Evolutionary conservation across 2,888 invertebrate species (phyloP).

Genomic region (Melanchra persicariae): DNA sequence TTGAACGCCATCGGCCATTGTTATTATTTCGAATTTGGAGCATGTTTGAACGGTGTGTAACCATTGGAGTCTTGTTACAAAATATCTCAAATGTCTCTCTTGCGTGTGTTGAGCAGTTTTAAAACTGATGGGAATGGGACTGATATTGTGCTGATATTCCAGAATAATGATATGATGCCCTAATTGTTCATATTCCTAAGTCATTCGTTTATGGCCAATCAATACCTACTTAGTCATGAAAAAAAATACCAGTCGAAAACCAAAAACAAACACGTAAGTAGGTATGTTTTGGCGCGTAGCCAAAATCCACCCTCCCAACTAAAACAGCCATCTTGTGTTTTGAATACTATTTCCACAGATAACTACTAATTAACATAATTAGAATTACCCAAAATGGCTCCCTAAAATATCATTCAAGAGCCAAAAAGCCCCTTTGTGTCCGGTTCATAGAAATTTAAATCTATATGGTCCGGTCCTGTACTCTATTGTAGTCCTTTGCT

Average conservation of each 20-base stretch:
- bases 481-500: too few relatives aligned
- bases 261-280: too few relatives aligned
- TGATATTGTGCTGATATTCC: neutral
- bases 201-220: neutral
- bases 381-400: too few relatives aligned
- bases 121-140: neutral
- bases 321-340: neutral
- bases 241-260: neutral
- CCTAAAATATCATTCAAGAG: too few relatives aligned
- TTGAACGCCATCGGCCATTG: conserved; percentile 50
- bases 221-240: neutral
- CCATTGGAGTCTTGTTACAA: conserved; percentile 54
- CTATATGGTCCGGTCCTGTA: too few relatives aligned
- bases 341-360: neutral
- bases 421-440: too few relatives aligned
- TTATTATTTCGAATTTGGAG: conserved; percentile 63
- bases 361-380: too few relatives aligned
- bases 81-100: conserved; percentile 40
- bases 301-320: neutral
- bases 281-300: neutral
- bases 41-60: conserved; percentile 50
- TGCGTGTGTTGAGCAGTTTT: conserved; percentile 30
- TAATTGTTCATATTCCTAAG: neutral
- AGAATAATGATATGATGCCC: neutral
- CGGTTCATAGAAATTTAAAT: too few relatives aligned